Base-by-base conservation (phyloP, 2,888 invertebrate species). In the Eristalinus aeneus region DNA sequence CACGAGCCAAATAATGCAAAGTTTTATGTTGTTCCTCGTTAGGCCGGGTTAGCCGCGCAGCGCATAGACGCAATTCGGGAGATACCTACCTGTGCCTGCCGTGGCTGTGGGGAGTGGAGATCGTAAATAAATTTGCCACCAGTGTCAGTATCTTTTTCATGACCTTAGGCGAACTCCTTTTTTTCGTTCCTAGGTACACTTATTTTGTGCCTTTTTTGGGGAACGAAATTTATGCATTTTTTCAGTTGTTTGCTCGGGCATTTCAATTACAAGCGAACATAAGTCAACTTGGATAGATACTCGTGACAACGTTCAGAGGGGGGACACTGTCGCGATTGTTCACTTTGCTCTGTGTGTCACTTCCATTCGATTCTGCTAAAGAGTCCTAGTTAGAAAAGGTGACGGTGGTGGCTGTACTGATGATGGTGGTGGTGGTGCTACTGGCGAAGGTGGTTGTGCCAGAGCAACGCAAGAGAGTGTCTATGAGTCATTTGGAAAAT, bases 1-100 rank as follows among this genome's bases (percentile, higher is more conserved):
- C 86, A 86, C 86, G 86, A 82, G 86, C 86, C 86, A 86, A 86
- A 80, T 81, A 77, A 82, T 86, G 82, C 73, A 73, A 71, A 74
- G 77, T 82, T 67, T 74, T 82, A 74, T 77, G 82, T 23, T 77
- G 82, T 23, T 71, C 60, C 82, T 82, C 77, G 86, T 82, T 82
- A 46, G 46, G 46, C 16, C 46, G 16, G 46, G 46, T 16, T 16
- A 86, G 86, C 56, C 74, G 65, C 23, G 31, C 69, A 69, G 20
- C 56, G n/a, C 23, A 32, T 61, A 61, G 32, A 20, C 31, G 64
- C 0, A 12, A 6, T 3, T 63, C 60, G 58, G 72, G 75, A 56
- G 58, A 73, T 81, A 86, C 81, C 85, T 86, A 73, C 65, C 81
- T 81, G 69, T 56, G 56, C 6, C 31, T 22, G 1, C 8, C 12